phyloP scores from a whole-genome alignment of 2,113 vertebrate species.

The Ammodramus savannarum region DNA sequence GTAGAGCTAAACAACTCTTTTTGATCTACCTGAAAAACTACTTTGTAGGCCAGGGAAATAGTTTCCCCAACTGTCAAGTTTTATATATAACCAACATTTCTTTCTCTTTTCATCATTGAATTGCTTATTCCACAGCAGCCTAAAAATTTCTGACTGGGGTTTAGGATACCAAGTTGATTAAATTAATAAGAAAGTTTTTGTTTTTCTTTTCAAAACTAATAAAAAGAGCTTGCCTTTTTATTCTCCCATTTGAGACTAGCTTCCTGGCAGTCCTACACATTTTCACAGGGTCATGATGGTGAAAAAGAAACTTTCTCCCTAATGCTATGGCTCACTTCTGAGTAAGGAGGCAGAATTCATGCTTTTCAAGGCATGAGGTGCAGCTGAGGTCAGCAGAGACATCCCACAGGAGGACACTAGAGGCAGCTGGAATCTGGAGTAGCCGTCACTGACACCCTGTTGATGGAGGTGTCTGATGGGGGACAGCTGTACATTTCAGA shows the following conservation, averaged over 20 bases:
- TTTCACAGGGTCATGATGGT: not conserved
- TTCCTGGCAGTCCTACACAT: not conserved
- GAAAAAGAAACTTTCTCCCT: not conserved
- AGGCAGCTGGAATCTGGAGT: not conserved
- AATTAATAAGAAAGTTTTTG: constrained; percentile 7
- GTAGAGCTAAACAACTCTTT: constrained; percentile 39
- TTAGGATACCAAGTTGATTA: not conserved
- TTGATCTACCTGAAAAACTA: constrained; percentile 47
- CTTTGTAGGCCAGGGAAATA: constrained; percentile 35
- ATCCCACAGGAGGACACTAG: fast-evolving
- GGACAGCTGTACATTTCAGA: not conserved
- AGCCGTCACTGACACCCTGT: not conserved
- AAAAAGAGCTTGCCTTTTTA: not conserved
- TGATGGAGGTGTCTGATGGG: not conserved
- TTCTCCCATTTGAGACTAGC: not conserved
- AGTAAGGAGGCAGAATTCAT: not conserved
- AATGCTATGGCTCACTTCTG: not conserved
- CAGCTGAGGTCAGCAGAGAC: not conserved
- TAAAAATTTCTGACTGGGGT: not conserved
- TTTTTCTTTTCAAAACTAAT: constrained; percentile 22
- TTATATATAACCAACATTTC: not conserved
- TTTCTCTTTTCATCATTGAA: constrained; percentile 26
- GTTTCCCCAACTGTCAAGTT: constrained; percentile 38
- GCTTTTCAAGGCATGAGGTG: not conserved
- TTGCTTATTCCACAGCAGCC: not conserved